A percentile compares a stretch with the other conserved stretches of the same genome.
Conservation (phyloP, 1,140 invertebrate species). For the Battus philenor region DNA sequence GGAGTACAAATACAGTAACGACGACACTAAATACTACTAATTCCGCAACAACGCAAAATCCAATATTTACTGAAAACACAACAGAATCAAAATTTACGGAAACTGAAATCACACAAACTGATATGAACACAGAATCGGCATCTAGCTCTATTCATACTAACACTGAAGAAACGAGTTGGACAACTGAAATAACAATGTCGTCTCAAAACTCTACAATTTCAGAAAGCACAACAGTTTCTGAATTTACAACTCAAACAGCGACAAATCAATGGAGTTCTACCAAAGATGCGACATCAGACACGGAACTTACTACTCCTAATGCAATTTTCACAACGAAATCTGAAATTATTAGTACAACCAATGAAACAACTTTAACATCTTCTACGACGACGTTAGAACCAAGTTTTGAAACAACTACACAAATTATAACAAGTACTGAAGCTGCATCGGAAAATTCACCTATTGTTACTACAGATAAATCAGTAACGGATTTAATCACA, state of each 20-base stretch:
- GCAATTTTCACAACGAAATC: neutral
- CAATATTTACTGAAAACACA: neutral
- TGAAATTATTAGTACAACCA: neutral
- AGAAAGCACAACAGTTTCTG: neutral
- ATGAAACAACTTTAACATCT: neutral
- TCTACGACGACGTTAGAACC: neutral
- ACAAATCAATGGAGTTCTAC: neutral
- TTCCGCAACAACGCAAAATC: slow-evolving; percentile 1
- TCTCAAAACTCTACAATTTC: neutral
- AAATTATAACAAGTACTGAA: neutral
- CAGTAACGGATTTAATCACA: neutral
- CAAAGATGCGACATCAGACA: neutral
- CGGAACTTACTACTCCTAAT: neutral
- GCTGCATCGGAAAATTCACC: neutral
- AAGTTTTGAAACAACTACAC: neutral
- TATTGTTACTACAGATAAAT: slow-evolving; percentile 1
- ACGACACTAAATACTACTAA: neutral
- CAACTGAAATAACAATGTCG: neutral
- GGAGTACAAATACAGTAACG: neutral
- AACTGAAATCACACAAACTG: neutral
- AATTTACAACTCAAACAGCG: neutral
- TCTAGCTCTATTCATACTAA: neutral
- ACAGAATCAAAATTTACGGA: neutral
- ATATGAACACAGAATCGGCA: too few species aligned
- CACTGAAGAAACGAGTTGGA: neutral